Base-by-base conservation (phyloP, 2,797 vertebrate species). In the Semotilus atromaculatus region DNA sequence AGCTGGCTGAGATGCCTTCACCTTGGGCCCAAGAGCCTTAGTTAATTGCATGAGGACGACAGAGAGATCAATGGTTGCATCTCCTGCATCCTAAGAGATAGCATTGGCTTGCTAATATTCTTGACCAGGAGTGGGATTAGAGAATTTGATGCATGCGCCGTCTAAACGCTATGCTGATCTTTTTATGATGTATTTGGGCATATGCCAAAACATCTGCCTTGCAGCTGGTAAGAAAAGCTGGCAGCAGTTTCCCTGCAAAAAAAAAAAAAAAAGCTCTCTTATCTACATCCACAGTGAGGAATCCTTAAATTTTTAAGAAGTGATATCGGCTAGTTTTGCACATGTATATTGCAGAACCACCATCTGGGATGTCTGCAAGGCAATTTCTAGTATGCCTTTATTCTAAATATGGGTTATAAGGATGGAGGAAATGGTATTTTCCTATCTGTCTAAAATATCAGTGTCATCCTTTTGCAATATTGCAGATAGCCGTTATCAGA, bases 121-220 rank as follows among this genome's bases (percentile, higher is more conserved):
- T 80, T 76, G 10, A 86, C 29, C 53, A 67, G 58, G 62, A 70
- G 29, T 40, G 18, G 21, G 26, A 31, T 76, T 75, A 79, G 11
- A 58, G 60, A 60, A 34, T 73, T 51, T 74, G n/a, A 29, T 67
- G 60, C 58, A 60, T 21, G 9, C 64, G 5, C 74, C 43, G 21
- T 89, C 55, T 83, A 85, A 58, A 79, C 67, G 53, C 55, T 77
- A 23, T 31, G 51, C 71, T 73, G 80, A 84, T 74, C 21, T 55
- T 79, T 81, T 67, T 82, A 45, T 71, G 34, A 82, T 80, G 75
- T 77, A 38, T 70, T 48, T 66, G 73, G 73, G 80, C 87, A 84
- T 82, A 84, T 87, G 87, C 36, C 62, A 67, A 84, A 88, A 85
- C 88, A 90, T 88, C 89, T 90, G 87, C 85, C 74, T 74, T 58